Evolutionary conservation across 2,113 vertebrate species (phyloP).

Genomic region (Caranx ignobilis): DNA sequence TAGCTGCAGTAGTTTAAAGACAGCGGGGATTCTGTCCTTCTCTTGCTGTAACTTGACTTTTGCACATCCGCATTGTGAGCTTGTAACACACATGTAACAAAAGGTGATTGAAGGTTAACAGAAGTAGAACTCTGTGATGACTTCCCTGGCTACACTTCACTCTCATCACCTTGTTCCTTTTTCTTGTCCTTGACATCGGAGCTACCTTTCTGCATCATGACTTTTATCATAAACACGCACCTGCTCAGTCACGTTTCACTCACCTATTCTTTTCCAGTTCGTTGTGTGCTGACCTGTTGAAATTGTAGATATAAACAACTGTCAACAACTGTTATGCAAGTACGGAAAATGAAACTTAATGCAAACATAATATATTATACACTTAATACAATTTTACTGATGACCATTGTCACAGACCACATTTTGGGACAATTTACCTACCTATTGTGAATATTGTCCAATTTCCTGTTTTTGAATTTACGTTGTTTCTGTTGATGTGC

Average conservation of each 20-base stretch:
- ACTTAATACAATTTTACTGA: background rate
- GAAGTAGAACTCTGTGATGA: background rate
- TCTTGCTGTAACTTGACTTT: background rate
- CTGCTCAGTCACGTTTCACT: conserved; percentile 66
- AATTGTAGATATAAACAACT: conserved; percentile 31
- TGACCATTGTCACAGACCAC: background rate
- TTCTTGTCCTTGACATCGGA: background rate
- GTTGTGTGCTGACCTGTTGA: conserved; percentile 93
- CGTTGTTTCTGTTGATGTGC: conserved; percentile 88
- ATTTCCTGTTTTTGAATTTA: conserved; percentile 90
- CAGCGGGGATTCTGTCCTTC: background rate
- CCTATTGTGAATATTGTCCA: conserved; percentile 83
- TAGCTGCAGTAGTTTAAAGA: conserved; percentile 9
- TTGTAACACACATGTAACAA: background rate
- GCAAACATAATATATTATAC: background rate
- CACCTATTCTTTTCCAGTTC: conserved; percentile 97
- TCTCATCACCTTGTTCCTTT: background rate
- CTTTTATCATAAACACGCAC: conserved; percentile 22
- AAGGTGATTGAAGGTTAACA: background rate
- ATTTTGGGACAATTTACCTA: conserved; percentile 25
- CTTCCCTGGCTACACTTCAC: background rate
- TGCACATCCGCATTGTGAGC: background rate
- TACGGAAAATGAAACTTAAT: background rate
- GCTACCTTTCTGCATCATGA: background rate
- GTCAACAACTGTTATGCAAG: conserved; percentile 10